Conservation (phyloP, 2,797 vertebrate species). For the Hapalemur alaotrensis region DNA sequence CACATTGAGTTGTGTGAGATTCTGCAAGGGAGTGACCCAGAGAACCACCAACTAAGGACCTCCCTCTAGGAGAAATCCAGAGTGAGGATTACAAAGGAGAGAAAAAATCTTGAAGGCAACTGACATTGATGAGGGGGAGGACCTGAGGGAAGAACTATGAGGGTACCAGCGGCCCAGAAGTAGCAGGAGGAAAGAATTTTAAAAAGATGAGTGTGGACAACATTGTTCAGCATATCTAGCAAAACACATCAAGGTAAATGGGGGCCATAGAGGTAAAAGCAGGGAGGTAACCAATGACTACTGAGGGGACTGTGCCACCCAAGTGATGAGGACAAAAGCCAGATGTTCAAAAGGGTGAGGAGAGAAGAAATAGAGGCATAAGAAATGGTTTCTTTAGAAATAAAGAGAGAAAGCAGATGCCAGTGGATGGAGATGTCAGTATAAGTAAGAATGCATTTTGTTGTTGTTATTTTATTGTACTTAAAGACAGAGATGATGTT, state of each 20-base stretch:
- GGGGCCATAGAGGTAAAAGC: background rate
- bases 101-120: background rate
- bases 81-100: background rate
- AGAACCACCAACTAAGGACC: background rate
- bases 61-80: background rate
- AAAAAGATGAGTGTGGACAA: background rate
- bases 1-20: background rate
- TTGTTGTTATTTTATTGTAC: background rate
- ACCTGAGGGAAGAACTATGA: background rate
- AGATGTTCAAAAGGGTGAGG: background rate
- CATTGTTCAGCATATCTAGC: background rate
- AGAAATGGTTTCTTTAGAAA: background rate
- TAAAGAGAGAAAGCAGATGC: background rate
- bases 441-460: background rate
- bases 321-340: background rate
- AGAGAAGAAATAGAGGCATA: background rate
- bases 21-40: background rate
- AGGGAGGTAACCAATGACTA: background rate
- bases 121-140: background rate
- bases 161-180: background rate
- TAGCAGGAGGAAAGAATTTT: background rate
- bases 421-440: background rate
- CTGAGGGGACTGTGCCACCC: background rate
- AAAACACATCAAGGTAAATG: background rate
- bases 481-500: background rate